Conservation (phyloP, 2,888 invertebrate species). For the Augiades crinisus region DNA sequence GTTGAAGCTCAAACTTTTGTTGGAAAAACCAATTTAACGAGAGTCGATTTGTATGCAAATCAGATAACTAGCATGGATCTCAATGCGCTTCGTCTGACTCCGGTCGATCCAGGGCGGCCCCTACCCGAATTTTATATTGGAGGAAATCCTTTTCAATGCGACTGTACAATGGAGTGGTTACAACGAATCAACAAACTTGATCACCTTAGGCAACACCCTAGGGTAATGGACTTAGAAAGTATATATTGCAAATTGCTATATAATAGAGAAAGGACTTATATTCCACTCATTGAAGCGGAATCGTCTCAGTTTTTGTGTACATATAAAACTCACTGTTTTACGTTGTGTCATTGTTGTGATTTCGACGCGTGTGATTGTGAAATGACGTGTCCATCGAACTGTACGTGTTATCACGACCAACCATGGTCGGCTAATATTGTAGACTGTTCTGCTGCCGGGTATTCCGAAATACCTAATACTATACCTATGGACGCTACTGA, state of each 20-base stretch:
- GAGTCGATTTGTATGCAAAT: constrained; percentile 96
- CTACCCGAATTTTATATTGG: constrained; percentile 96
- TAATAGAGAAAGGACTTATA: constrained; percentile 90
- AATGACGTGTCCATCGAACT: constrained; percentile 97
- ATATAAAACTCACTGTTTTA: constrained; percentile 96
- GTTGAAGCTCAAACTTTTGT: constrained; percentile 95
- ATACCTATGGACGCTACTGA: constrained; percentile 98
- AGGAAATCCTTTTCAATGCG: constrained; percentile 96
- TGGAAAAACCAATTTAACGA: constrained; percentile 92
- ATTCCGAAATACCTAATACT: constrained; percentile 90
- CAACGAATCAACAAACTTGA: constrained; percentile 93
- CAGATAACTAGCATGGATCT: constrained; percentile 94
- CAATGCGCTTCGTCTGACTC: constrained; percentile 91
- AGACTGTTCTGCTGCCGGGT: constrained; percentile 92
- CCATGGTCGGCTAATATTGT: constrained; percentile 96
- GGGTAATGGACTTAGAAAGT: constrained; percentile 93
- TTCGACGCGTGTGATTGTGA: constrained; percentile 98
- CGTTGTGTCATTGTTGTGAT: constrained; percentile 97
- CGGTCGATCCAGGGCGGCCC: constrained; percentile 87
- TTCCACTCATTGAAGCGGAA: constrained; percentile 93
- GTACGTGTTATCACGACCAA: constrained; percentile 97
- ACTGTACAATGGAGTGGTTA: constrained; percentile 98
- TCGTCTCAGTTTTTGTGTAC: constrained; percentile 95
- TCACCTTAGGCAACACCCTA: constrained; percentile 92
- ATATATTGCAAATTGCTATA: constrained; percentile 94